These are phyloP conservation scores for Laothoe populi DNA, from an alignment of 2,888 invertebrate species.

Conservation along the genomic window DNA sequence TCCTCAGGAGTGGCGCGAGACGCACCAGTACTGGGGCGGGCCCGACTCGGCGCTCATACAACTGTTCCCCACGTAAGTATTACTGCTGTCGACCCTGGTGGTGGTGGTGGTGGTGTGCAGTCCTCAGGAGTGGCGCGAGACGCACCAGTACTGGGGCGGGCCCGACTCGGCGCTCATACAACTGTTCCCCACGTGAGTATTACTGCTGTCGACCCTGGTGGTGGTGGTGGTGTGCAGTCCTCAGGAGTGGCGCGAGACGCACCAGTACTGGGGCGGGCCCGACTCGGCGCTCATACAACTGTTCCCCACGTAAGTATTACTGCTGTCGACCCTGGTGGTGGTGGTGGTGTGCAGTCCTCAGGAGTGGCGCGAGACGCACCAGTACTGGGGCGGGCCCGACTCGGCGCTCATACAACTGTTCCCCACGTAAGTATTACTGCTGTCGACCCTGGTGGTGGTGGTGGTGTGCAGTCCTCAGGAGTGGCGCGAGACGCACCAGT, in stretches of 20 bases:
- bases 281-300: conserved; percentile 91
- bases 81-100: conserved; percentile 87
- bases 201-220: conserved; percentile 87
- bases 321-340: conserved; percentile 87
- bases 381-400: conserved; percentile 93
- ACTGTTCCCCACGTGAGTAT: no score
- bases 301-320: no score
- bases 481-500: conserved; percentile 94
- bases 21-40: conserved; percentile 93
- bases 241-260: conserved; percentile 93
- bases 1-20: conserved; percentile 94
- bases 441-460: conserved; percentile 86
- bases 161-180: conserved; percentile 92
- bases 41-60: conserved; percentile 92
- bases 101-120: conserved; percentile 78
- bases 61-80: no score
- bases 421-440: no score
- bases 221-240: conserved; percentile 82
- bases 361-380: conserved; percentile 95
- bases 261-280: conserved; percentile 93
- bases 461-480: conserved; percentile 85
- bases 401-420: conserved; percentile 90
- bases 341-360: conserved; percentile 78
- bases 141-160: conserved; percentile 93
- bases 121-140: conserved; percentile 94